Evolutionary conservation across 2,797 vertebrate species (phyloP).

Genomic region (Avahi laniger): DNA sequence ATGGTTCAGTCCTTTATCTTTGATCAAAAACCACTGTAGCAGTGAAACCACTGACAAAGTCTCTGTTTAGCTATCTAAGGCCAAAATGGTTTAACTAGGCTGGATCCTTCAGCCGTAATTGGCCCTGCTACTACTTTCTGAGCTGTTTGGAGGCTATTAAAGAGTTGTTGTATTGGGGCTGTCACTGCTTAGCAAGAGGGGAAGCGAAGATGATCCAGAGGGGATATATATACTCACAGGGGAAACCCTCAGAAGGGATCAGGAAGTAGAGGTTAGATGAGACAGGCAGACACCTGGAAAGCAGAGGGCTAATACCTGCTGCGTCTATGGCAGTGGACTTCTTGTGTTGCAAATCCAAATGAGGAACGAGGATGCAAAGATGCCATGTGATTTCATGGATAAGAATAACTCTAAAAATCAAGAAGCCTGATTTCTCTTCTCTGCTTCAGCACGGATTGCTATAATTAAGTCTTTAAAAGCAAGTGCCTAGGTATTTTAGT

Average conservation of each 20-base stretch:
- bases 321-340: neutral
- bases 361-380: slow-evolving; percentile 36
- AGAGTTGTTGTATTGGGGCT: neutral
- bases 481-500: slow-evolving; percentile 75
- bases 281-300: neutral
- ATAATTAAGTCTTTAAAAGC: slow-evolving; percentile 75
- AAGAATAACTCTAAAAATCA: slow-evolving; percentile 75
- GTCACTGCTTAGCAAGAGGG: neutral
- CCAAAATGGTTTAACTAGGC: neutral
- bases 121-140: neutral
- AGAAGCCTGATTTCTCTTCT: slow-evolving; percentile 72
- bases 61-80: neutral
- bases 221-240: no score
- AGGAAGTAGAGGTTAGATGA: neutral
- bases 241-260: neutral
- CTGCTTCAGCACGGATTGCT: slow-evolving; percentile 68
- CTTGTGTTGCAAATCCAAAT: slow-evolving; percentile 39
- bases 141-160: neutral
- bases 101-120: neutral
- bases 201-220: neutral
- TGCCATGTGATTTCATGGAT: slow-evolving; percentile 58
- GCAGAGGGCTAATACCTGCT: neutral
- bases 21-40: neutral
- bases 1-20: neutral
- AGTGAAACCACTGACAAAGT: neutral